A percentile compares a stretch with the other conserved stretches of the same genome.
Evolutionary conservation across 2,797 vertebrate genomes (phyloP).

Genomic region (Malacoraja senta): DNA sequence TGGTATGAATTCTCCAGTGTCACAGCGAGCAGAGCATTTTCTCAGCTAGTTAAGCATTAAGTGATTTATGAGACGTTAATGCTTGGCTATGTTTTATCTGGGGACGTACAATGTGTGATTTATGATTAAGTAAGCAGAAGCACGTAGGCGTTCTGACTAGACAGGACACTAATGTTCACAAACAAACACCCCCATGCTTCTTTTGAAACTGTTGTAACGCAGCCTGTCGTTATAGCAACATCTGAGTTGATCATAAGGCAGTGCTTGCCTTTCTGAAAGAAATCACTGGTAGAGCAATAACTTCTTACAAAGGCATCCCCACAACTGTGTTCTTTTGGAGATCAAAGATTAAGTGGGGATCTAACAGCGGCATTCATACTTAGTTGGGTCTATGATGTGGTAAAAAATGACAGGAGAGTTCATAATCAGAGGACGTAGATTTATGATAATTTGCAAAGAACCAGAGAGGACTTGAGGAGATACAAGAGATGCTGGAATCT

Average conservation of each 20-base stretch:
- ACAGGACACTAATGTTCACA: slow-evolving; percentile 22
- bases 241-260: neutral
- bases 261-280: slow-evolving; percentile 8
- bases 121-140: slow-evolving; percentile 37
- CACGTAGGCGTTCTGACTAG: slow-evolving; percentile 35
- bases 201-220: slow-evolving; percentile 23
- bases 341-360: neutral
- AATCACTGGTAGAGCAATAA: neutral
- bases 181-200: slow-evolving; percentile 19
- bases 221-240: neutral
- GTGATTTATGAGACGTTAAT: slow-evolving; percentile 30
- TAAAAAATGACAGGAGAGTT: neutral
- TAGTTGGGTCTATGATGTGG: neutral
- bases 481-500: no score
- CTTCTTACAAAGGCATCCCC: neutral
- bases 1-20: neutral
- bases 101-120: slow-evolving; percentile 31
- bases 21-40: neutral
- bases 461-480: neutral
- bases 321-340: neutral
- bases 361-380: neutral
- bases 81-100: slow-evolving; percentile 25
- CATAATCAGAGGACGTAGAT: neutral
- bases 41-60: slow-evolving; percentile 34
- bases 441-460: neutral